phyloP scores from a whole-genome alignment of 2,888 invertebrate genomes.

The Leptopilina drosophilae region DNA sequence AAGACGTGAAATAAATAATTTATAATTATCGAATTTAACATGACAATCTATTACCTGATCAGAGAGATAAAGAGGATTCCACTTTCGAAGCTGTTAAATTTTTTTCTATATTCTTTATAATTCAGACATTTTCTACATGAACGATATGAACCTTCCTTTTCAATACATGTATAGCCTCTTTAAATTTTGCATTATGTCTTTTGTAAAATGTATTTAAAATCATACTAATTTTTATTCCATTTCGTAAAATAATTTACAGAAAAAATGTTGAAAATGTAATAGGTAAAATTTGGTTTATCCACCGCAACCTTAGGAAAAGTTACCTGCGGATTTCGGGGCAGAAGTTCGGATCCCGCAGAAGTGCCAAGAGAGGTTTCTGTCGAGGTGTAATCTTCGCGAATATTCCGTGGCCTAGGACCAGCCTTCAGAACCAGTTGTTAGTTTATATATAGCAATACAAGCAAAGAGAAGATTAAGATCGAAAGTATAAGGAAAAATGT shows the following conservation, averaged over 20 bases:
- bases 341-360: constrained; percentile 73
- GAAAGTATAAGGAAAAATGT: constrained; percentile 65
- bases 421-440: constrained; percentile 77
- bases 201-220: constrained; percentile 1
- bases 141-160: no score
- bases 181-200: not conserved
- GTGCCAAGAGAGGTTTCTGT: constrained; percentile 73
- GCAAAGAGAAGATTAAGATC: constrained; percentile 70
- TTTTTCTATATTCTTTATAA: constrained; percentile 8
- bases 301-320: constrained; percentile 59
- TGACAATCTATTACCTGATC: constrained; percentile 31
- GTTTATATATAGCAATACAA: constrained; percentile 75
- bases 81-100: not conserved
- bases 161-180: no score
- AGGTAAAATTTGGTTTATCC: not conserved
- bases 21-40: constrained; percentile 2
- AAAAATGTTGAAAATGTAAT: not conserved
- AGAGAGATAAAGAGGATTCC: constrained; percentile 27
- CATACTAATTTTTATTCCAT: not conserved
- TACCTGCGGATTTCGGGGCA: constrained; percentile 75
- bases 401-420: constrained; percentile 75
- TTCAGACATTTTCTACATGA: no score
- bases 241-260: not conserved
- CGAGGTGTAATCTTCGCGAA: constrained; percentile 75
- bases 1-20: not conserved